Evolutionary conservation across 2,888 invertebrate genomes (phyloP), one percentile per base, ranked within the genome.

Genomic region (Diogma glabrata): DNA sequence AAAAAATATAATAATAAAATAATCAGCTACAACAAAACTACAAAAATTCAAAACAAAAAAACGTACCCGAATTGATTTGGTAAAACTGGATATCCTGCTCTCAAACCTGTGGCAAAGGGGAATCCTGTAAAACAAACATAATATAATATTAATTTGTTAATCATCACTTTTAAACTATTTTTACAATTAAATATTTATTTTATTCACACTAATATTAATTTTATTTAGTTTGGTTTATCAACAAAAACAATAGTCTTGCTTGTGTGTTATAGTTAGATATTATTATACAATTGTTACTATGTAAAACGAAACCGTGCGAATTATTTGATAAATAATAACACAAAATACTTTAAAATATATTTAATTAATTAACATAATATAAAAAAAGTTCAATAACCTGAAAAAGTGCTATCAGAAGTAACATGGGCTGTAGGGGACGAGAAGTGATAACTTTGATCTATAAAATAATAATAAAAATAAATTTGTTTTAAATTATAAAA

Each of bases 21-120:
- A n/a, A 50, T 51, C 72, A 73, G 73, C 46, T 38, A 36, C 20
- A 51, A 51, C 20, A 49, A 49, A 47, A 46, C 26, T 45, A 51
- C 43, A 50, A 43, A 40, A 53, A 14, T 45, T 19, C n/a, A 50
- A 40, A 20, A 14, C 19, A 7, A 30, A 30, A 38, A 49, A 57
- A 84, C 88, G 87, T 74, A 89, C 89, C 88, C 88, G 66, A 87
- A 89, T 67, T 85, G 88, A 58, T 87, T 77, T 54, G 82, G 87
- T 62, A 89, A 73, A 56, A 88, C 69, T 51, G 82, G 87, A 67
- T 87, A 88, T 57, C 87, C 86, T 57, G 79, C 75, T 57, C 85
- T 81, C 55, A 88, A 82, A 56, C 86, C 84, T 46, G 79, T 75
- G 57, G 85, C 81, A 64, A 82, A 82, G 63, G 82, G 79, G 69